Conservation (phyloP, 2,888 invertebrate genomes). For the Sylvicola cinctus region DNA sequence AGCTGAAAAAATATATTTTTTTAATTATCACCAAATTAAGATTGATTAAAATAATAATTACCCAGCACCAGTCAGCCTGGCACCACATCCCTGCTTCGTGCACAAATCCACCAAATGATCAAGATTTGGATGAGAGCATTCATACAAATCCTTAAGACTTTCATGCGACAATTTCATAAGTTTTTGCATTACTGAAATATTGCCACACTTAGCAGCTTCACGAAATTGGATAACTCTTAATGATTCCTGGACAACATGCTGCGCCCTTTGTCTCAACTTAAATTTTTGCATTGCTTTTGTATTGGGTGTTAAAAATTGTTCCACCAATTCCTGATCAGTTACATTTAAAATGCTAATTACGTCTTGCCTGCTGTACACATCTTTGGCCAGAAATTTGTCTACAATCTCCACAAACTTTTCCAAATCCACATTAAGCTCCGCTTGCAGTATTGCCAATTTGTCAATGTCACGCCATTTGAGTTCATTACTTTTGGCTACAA, state of each 20-base stretch:
- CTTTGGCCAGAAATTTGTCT: conserved; percentile 35
- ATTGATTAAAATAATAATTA: conserved; percentile 15
- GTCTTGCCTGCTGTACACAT: conserved; percentile 47
- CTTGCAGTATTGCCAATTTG: conserved; percentile 57
- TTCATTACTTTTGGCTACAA: conserved; percentile 40
- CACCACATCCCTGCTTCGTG: conserved; percentile 46
- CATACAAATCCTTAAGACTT: conserved; percentile 67
- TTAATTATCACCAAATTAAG: conserved; percentile 1
- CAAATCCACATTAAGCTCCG: conserved; percentile 35
- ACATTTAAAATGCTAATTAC: conserved; percentile 38
- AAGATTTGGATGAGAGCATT: conserved; percentile 80
- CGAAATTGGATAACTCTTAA: conserved; percentile 62
- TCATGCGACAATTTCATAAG: conserved; percentile 80
- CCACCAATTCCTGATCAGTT: conserved; percentile 37
- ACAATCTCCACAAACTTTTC: conserved; percentile 51
- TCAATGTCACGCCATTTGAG: conserved; percentile 42
- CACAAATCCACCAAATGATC: conserved; percentile 64
- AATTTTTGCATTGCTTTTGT: conserved; percentile 41
- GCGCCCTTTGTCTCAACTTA: conserved; percentile 65
- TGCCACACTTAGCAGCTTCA: conserved; percentile 30
- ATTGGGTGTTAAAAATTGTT: conserved; percentile 40
- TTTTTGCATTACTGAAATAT: conserved; percentile 41
- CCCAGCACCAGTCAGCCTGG: conserved; percentile 92
- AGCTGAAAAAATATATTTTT: conserved; percentile 28
- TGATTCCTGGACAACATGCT: conserved; percentile 84